Percentiles rank a stretch among this genome's conserved stretches.
These are phyloP conservation scores for Palaemon carinicauda DNA, from an alignment of 1,140 invertebrate genomes.

Conservation along the genomic window DNA sequence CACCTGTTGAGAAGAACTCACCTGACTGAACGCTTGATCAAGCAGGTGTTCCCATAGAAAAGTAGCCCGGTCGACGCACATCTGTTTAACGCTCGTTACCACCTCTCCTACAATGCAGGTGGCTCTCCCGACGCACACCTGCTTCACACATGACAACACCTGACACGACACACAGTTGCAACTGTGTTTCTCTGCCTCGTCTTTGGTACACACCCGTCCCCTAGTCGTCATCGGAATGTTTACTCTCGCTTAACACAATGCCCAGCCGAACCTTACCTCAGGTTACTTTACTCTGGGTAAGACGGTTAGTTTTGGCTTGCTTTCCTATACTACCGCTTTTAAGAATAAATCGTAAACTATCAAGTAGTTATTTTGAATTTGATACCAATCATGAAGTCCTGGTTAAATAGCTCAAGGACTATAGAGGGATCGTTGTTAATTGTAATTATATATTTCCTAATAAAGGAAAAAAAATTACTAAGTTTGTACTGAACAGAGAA, in stretches of 20 bases:
- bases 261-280: no score
- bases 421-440: no score
- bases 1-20: background rate
- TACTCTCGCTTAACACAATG: background rate
- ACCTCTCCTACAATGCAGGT: slow-evolving; percentile 5
- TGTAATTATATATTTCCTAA: no score
- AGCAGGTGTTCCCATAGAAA: slow-evolving; percentile 21
- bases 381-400: no score
- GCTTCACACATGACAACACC: background rate
- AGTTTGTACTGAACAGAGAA: no score
- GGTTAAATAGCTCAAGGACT: no score
- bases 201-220: background rate
- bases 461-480: no score
- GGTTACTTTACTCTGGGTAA: no score
- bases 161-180: background rate
- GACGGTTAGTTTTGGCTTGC: no score
- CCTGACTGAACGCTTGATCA: background rate
- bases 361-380: no score
- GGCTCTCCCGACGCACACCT: slow-evolving; percentile 15
- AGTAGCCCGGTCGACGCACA: slow-evolving; percentile 10
- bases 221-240: background rate
- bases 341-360: no score
- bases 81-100: background rate
- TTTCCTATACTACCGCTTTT: no score
- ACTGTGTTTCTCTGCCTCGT: background rate